Evolutionary conservation across 2,797 vertebrate species (phyloP), one percentile per base, ranked within the genome.

Genomic region (Todus mexicanus): DNA sequence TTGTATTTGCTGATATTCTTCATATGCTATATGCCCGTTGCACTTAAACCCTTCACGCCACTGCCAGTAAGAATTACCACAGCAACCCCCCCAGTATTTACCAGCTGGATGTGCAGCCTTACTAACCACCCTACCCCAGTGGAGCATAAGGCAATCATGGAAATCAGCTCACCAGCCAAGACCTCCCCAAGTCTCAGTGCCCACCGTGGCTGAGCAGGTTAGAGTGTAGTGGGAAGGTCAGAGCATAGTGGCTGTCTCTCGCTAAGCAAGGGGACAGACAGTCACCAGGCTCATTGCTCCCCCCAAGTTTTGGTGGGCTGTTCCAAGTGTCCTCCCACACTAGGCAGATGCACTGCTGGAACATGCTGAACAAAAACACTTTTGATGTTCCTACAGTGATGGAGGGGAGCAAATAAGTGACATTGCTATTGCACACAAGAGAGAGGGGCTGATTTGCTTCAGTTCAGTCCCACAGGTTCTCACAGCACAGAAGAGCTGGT

Each of bases 131-230:
- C 43, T 3, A 4, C 23, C 33, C 33, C 56, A 11, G 15, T 2
- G 40, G 15, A 18, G 64, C 51, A 18, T 23, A 16, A 27, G 38
- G 66, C 23, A 27, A 45, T 45, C 29, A 68, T 7, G 2, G 60
- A n/a, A 23, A 84, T 35, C 61, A 40, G 27, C 56, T 63, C 12
- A 5, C 19, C 51, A 40, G 61, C 61, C 26, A 15, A 10, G 29
- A 37, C 12, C 13, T 13, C 64, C 43, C 51, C 25, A 5, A 8
- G 26, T 4, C 57, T 29, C 22, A 5, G 18, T 11, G 38, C 35
- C 59, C 1, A 2, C 42, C 3, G 1, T 1, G 15, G 10, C 15
- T 15, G 25, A n/a, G 47, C 23, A 23, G 43, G 31, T 3, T 11
- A 14, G 48, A 33, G 54, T 20, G 51, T 12, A n/a, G 15, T 12